phyloP scores from a whole-genome alignment of 1,140 invertebrate species.

The Diuraphis noxia region DNA sequence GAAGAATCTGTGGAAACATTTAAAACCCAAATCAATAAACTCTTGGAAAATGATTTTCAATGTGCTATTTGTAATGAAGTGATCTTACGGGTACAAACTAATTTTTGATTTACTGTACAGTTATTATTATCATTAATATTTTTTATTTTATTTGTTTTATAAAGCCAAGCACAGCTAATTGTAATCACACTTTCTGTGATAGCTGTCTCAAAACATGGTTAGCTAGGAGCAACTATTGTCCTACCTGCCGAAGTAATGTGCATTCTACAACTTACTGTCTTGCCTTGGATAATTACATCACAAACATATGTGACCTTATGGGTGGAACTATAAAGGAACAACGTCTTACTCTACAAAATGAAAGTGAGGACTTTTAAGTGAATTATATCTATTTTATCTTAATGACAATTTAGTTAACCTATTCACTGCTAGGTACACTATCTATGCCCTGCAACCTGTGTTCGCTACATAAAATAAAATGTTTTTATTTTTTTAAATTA shows the following conservation, averaged over 20 bases:
- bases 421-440: no score
- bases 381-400: background rate
- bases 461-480: no score
- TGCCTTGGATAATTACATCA: constrained; percentile 55
- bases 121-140: background rate
- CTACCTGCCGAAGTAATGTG: constrained; percentile 68
- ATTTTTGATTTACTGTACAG: background rate
- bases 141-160: constrained; percentile 27
- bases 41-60: constrained; percentile 37
- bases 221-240: constrained; percentile 73
- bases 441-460: no score
- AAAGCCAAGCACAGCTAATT: constrained; percentile 72
- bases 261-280: constrained; percentile 59
- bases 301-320: constrained; percentile 43
- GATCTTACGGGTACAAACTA: background rate
- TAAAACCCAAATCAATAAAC: background rate
- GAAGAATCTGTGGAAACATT: background rate
- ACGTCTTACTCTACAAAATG: constrained; percentile 42
- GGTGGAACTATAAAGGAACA: constrained; percentile 48
- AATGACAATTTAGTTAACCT: no score
- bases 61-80: constrained; percentile 46
- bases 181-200: constrained; percentile 77
- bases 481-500: no score
- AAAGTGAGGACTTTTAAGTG: background rate
- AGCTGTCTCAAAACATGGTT: constrained; percentile 75